Conservation (phyloP, 2,888 invertebrate species). For the Thecocarcelia acutangulata region DNA sequence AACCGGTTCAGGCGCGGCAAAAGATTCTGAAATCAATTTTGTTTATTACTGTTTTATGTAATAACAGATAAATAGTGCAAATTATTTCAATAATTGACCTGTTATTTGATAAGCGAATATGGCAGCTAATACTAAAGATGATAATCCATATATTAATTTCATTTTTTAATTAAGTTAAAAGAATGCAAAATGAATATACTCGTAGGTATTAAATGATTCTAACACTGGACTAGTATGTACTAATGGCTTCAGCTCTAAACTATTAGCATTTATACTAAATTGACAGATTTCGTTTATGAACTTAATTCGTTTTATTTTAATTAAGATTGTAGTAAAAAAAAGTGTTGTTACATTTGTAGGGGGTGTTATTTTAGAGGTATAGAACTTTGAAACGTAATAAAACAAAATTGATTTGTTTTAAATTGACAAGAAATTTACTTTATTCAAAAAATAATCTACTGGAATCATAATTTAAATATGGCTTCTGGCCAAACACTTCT, state of each 20-base stretch:
- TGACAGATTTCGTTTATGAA: background rate
- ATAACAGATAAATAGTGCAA: background rate
- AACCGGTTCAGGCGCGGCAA: slow-evolving; percentile 74
- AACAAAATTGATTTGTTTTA: background rate
- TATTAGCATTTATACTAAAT: slow-evolving; percentile 23
- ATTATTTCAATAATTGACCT: slow-evolving; percentile 37
- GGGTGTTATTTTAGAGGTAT: too few species aligned
- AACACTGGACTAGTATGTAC: slow-evolving; percentile 20
- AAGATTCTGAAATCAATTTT: slow-evolving; percentile 18
- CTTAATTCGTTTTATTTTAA: slow-evolving; percentile 38
- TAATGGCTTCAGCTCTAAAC: slow-evolving; percentile 10
- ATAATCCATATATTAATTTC: slow-evolving; percentile 48
- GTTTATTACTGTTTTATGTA: background rate
- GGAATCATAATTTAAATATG: too few species aligned
- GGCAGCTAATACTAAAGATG: slow-evolving; percentile 27
- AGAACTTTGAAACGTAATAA: too few species aligned
- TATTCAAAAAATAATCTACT: too few species aligned
- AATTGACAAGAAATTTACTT: too few species aligned
- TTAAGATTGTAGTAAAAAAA: slow-evolving; percentile 34
- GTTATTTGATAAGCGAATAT: slow-evolving; percentile 57
- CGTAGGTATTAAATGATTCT: too few species aligned
- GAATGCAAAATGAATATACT: slow-evolving; percentile 6
- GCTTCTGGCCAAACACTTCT: too few species aligned
- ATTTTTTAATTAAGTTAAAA: slow-evolving; percentile 26
- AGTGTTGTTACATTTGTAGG: background rate